phyloP scores from a whole-genome alignment of 2,113 vertebrate genomes.

The Neotoma lepida region DNA sequence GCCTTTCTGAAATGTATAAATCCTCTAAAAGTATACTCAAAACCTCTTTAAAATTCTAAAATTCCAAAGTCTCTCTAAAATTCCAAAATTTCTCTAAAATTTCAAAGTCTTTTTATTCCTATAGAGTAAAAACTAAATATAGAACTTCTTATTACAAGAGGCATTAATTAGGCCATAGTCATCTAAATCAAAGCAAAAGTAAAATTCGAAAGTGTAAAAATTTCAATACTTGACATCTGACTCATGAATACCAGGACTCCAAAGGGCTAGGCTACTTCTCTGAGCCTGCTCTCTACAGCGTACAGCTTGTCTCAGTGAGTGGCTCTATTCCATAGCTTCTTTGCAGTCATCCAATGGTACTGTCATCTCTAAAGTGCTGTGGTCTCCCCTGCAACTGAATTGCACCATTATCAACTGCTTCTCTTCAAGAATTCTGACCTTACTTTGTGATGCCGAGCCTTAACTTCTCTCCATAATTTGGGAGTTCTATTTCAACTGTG shows the following conservation, averaged over 20 bases:
- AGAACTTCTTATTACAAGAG: background rate
- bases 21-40: background rate
- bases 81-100: background rate
- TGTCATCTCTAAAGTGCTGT: background rate
- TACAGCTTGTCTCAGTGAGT: background rate
- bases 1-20: background rate
- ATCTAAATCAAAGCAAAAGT: background rate
- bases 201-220: background rate
- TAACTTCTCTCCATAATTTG: background rate
- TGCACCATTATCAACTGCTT: background rate
- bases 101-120: background rate
- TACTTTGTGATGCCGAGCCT: background rate
- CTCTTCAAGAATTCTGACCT: background rate
- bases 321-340: background rate
- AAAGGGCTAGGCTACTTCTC: background rate
- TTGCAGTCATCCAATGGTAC: background rate
- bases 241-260: background rate
- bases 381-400: background rate
- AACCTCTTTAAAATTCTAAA: background rate
- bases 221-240: background rate
- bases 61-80: background rate
- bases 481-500: background rate
- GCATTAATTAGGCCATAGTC: background rate
- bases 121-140: background rate
- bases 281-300: background rate